Evolutionary conservation across 2,888 invertebrate species (phyloP), one percentile per base, ranked within the genome.

Genomic region (Ernsta delagoae): DNA sequence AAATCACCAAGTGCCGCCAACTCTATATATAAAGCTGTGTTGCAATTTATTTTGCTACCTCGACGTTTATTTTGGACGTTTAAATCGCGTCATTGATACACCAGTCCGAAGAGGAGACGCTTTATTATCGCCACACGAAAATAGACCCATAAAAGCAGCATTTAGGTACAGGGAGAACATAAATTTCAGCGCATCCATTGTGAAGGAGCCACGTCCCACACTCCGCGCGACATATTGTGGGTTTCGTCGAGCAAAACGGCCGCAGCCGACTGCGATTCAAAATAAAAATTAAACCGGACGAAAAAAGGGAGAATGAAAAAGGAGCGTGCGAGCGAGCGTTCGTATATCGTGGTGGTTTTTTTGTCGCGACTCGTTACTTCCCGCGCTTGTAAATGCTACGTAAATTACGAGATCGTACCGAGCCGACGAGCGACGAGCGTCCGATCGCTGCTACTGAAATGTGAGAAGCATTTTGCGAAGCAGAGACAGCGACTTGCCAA

Each of bases 311-410:
- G 16, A 16, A 16, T 24, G n/a, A 70, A 78, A 80, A 79, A 82
- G 80, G 81, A 82, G 80, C 78, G 79, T 78, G 78, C 75, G 79
- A 78, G 73, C 79, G 79, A 77, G 43, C 61, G 63, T 56, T 59
- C 75, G 79, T 73, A 78, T 8, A 8, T 41, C 39, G 79, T 77
- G 73, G 75, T 77, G 75, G 79, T 68, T 83, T 86, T 43, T 84
- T 86, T 84, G 84, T 85, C 81, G 78, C 83, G 83, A 77, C 85
- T 88, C 86, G 86, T 87, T 89, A 83, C 83, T 79, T 82, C 81
- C 78, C 75, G 78, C 77, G 76, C 73, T 75, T 72, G 75, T 76
- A 77, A 78, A 76, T 77, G 79, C 79, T 77, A 78, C 79, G 78
- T 82, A 80, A 86, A 84, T 85, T 85, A 83, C 80, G 74, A 75